phyloP scores from a whole-genome alignment of 2,888 invertebrate genomes.

The Tetragonisca angustula region DNA sequence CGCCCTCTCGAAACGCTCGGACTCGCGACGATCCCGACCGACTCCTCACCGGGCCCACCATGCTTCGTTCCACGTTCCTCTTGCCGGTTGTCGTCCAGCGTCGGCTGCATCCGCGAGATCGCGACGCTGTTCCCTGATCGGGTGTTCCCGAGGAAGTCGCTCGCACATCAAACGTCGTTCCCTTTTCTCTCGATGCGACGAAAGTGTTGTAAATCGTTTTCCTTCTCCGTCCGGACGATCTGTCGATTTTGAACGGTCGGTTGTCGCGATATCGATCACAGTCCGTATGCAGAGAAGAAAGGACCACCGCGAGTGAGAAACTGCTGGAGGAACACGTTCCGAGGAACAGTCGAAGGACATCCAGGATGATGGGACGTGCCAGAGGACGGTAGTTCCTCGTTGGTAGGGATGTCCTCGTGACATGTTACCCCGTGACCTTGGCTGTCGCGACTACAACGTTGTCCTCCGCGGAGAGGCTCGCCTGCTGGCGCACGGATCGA shows the following conservation, averaged over 20 bases:
- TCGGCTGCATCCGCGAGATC: neutral
- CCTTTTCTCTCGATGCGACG: neutral
- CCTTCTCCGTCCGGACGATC: no score
- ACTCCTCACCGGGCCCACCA: neutral
- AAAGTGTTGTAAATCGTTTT: neutral
- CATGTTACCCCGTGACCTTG: conserved; percentile 81
- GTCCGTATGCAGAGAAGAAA: neutral
- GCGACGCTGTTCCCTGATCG: conserved; percentile 45
- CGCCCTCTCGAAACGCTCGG: conserved; percentile 55
- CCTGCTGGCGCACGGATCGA: conserved; percentile 64
- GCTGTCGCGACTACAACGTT: conserved; percentile 77
- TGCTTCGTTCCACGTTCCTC: neutral
- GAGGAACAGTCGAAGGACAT: neutral
- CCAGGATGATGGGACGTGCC: conserved; percentile 40
- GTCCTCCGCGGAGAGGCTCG: conserved; percentile 71
- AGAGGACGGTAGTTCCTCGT: conserved; percentile 59
- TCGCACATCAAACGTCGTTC: neutral
- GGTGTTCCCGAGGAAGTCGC: neutral
- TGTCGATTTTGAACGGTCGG: no score
- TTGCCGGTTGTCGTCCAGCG: neutral
- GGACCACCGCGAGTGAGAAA: neutral
- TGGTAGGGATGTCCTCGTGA: conserved; percentile 79
- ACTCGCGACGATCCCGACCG: conserved; percentile 20
- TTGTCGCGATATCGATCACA: no score
- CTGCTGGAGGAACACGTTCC: neutral